Evolutionary conservation across 2,797 vertebrate genomes (phyloP), one percentile per base, ranked within the genome.

Genomic region (Pteronotus mesoamericanus): DNA sequence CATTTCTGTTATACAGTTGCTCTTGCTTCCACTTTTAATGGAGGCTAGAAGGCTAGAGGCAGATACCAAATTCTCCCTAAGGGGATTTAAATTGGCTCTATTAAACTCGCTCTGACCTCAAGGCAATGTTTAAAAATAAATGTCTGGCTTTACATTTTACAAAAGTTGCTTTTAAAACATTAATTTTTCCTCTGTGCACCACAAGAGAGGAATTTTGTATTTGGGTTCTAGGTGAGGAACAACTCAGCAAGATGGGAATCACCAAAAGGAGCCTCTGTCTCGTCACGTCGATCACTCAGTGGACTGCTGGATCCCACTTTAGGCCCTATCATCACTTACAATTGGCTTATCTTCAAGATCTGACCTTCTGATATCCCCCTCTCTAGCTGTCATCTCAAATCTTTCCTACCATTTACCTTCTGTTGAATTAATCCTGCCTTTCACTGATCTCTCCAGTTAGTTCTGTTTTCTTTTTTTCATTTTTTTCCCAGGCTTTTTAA

Each of bases 111-210:
- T 93, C 89, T 88, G 80, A 93, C 59, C 90, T 96, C n/a, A 96
- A 93, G 66, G 92, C 42, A 88, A 66, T 53, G 24, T 84, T 96
- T 96, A 96, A 94, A 97, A 97, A 96, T 93, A 94, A 88, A 96
- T 83, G 44, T 77, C 74, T 80, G 29, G 39, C 39, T 94, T 85
- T 90, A 82, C 44, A 82, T 94, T 95, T 96, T 85, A 93, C 18
- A 96, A 94, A 95, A 71, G n/a, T 79, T 89, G 89, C 46, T 55
- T 74, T 94, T 89, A 64, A 96, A 96, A 92, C 85, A 95, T 71
- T 80, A 80, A 53, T 96, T 83, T 88, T 88, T 94, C 74, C 77
- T 95, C 86, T 75, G 16, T 86, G 69, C 1, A 48, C 12, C 86
- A 82, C 11, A 55, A 90, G n/a, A 91, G 48, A 90, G 32, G 93